Percentiles rank a stretch among this genome's conserved stretches.
phyloP scores from a whole-genome alignment of 2,797 vertebrate species.

The Meriones psammophilus region DNA sequence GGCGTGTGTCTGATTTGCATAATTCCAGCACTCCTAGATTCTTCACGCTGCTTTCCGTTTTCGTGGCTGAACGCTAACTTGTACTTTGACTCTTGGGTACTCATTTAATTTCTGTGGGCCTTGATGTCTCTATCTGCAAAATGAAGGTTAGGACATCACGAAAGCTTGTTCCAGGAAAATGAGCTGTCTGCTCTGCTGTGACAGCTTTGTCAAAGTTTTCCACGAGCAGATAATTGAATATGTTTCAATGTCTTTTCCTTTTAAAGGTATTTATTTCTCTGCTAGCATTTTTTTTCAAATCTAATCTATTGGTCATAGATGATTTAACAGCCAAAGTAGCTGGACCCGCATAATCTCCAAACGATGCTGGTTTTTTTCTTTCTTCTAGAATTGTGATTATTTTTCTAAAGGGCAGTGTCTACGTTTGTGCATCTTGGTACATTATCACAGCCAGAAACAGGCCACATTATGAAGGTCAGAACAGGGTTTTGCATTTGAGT shows the following conservation, averaged over 20 bases:
- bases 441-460: slow-evolving; percentile 29
- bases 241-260: background rate
- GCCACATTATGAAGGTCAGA: background rate
- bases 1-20: background rate
- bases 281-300: background rate
- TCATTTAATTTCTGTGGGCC: background rate
- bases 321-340: background rate
- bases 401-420: slow-evolving; percentile 20
- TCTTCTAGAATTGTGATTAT: background rate
- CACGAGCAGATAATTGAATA: background rate
- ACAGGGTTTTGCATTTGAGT: background rate
- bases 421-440: background rate
- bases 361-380: background rate
- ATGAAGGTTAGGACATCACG: background rate
- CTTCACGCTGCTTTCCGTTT: background rate
- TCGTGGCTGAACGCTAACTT: background rate
- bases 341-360: background rate
- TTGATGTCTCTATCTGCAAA: slow-evolving; percentile 10
- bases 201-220: background rate
- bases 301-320: background rate
- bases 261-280: slow-evolving; percentile 24
- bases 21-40: background rate
- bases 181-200: background rate
- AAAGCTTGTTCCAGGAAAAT: background rate
- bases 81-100: background rate